A percentile compares a stretch with the other conserved stretches of the same genome.
These are phyloP conservation scores for Sporophila hypoxantha DNA, from an alignment of 2,113 vertebrate genomes.

Conservation along the genomic window DNA sequence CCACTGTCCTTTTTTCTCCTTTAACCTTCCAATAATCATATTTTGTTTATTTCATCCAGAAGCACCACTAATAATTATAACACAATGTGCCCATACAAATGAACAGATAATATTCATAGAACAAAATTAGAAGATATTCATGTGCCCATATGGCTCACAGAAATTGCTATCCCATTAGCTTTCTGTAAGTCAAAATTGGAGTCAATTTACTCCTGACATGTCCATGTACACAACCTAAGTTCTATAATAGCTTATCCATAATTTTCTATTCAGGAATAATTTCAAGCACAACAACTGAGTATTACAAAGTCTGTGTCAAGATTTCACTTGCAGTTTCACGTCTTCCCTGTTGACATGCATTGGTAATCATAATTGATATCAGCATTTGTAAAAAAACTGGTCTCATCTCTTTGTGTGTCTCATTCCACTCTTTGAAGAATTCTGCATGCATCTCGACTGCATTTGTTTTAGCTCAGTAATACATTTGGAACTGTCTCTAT, in stretches of 20 bases:
- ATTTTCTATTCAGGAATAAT: not conserved
- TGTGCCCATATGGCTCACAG: conserved; percentile 44
- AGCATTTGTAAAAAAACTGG: not conserved
- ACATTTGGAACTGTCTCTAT: conserved; percentile 4
- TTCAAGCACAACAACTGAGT: not conserved
- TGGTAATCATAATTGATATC: not conserved
- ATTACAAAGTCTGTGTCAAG: not conserved
- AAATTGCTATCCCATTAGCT: conserved; percentile 56
- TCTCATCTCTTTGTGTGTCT: conserved; percentile 35
- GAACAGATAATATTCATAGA: conserved; percentile 30
- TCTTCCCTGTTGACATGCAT: not conserved
- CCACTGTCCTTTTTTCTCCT: conserved; percentile 37
- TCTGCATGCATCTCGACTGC: not conserved
- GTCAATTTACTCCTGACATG: conserved; percentile 35
- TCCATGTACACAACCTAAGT: conserved; percentile 4
- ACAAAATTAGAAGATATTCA: conserved; percentile 58
- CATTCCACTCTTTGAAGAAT: not conserved
- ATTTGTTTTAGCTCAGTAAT: conserved; percentile 27
- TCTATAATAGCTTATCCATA: not conserved
- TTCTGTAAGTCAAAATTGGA: conserved; percentile 41
- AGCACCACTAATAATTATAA: conserved; percentile 52
- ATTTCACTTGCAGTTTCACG: not conserved
- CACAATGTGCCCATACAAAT: conserved; percentile 38
- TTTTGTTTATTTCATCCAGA: conserved; percentile 52
- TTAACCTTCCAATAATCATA: conserved; percentile 53